phyloP scores from a whole-genome alignment of 2,113 vertebrate species.

The Indri indri region DNA sequence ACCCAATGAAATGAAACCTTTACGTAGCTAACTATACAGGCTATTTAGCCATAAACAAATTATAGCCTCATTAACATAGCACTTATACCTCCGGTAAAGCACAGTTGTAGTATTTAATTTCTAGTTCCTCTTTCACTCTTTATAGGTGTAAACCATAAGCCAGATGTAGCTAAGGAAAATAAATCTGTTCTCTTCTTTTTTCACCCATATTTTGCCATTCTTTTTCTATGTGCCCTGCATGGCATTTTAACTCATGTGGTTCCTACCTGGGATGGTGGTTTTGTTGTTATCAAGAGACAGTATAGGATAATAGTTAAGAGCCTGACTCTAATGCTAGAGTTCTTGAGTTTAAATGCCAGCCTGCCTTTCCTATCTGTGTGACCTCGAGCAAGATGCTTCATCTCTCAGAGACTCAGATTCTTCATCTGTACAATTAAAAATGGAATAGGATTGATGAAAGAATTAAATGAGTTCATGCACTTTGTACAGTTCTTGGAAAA shows the following conservation, averaged over 20 bases:
- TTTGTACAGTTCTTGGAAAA: not conserved
- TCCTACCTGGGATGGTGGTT: not conserved
- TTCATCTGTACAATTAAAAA: not conserved
- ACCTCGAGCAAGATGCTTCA: not conserved
- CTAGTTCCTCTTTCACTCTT: not conserved
- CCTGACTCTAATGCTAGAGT: not conserved
- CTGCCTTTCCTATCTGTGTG: not conserved
- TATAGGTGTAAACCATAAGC: not conserved
- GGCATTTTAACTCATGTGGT: not conserved
- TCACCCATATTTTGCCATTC: not conserved
- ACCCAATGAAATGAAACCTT: not conserved
- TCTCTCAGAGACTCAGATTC: not conserved
- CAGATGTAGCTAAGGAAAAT: not conserved
- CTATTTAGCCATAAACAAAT: not conserved
- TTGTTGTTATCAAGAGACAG: not conserved
- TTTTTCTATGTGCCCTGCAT: not conserved
- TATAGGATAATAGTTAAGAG: not conserved
- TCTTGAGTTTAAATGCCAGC: not conserved
- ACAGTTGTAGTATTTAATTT: not conserved
- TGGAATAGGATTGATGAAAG: not conserved
- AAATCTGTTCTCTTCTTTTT: not conserved
- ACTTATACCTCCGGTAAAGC: not conserved
- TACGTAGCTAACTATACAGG: not conserved
- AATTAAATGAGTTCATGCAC: not conserved
- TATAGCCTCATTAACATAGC: not conserved